A percentile compares a stretch with the other conserved stretches of the same genome.
Conservation (phyloP, 1,140 invertebrate genomes). For the Diuraphis noxia region DNA sequence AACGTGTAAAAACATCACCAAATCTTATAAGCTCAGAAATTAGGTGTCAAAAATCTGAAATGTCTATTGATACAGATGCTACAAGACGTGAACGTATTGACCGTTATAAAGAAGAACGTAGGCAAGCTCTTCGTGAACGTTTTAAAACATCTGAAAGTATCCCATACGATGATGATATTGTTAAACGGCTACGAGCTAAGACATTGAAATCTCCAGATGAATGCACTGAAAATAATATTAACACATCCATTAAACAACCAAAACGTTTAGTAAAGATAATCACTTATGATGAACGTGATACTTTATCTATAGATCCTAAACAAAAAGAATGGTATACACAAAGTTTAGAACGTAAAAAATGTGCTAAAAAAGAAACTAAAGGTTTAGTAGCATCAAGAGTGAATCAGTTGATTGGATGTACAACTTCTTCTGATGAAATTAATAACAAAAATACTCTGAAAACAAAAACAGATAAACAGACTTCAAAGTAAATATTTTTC, state of each 20-base stretch:
- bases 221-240: conserved; percentile 24
- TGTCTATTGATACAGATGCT: conserved; percentile 60
- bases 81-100: conserved; percentile 58
- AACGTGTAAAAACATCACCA: conserved; percentile 60
- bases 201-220: conserved; percentile 71
- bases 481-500: background rate
- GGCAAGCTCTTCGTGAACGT: conserved; percentile 76
- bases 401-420: conserved; percentile 36
- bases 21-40: conserved; percentile 57
- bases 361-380: background rate
- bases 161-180: conserved; percentile 29
- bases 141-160: conserved; percentile 48
- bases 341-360: conserved; percentile 49
- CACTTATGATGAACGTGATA: conserved; percentile 30
- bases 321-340: conserved; percentile 40
- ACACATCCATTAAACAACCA: conserved; percentile 13
- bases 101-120: conserved; percentile 86
- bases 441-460: conserved; percentile 58
- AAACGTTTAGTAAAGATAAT: conserved; percentile 36
- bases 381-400: conserved; percentile 42
- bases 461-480: conserved; percentile 46
- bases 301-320: background rate
- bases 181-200: conserved; percentile 77
- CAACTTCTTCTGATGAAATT: conserved; percentile 6
- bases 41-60: conserved; percentile 62